Evolutionary conservation across 2,888 invertebrate species (phyloP), one percentile per base, ranked within the genome.

Genomic region (Drosophila algonquin): DNA sequence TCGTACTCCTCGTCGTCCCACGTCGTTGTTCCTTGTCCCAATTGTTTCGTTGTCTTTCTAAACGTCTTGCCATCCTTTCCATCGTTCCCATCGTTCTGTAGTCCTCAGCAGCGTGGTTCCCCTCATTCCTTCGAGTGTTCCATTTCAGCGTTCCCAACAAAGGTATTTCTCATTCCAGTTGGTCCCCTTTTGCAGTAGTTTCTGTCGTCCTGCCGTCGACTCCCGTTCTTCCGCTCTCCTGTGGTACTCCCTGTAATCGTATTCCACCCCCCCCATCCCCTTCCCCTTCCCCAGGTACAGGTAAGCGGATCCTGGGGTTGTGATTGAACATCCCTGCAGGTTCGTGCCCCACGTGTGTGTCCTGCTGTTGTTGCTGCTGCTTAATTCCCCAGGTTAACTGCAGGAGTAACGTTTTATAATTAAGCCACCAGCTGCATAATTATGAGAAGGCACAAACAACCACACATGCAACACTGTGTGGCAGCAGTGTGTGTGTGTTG

Each of bases 391-490:
- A 80, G 81, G 84, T 88, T 81, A 87, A 86, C 79, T 81, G 76
- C 84, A 74, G 40, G 74, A 73, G 77, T 80, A 81, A 86, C 81
- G 81, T 84, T 86, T 86, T 87, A 88, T 86, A 88, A 84, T 88
- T 88, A 86, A 87, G 85, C 86, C 87, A 82, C 86, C 87, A 84
- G 87, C 81, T 86, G 87, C 84, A 84, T 87, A 87, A 89, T 89
- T 88, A 89, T 86, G 79, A 73, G 76, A 67, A 69, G 65, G 40
- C 40, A 40, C 77, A 73, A 67, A 64, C 77, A 73, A 67, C 63
- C 68, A 69, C 45, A 47, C n/a, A 61, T 52, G 46, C n/a, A 47
- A 48, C 47, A 63, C 45, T 67, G 44, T 63, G 30, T 48, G 45
- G 54, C 30, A 18, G 1, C 18, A 18, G 18, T 24, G 5, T 5